phyloP scores from a whole-genome alignment of 2,113 vertebrate species.

The Prinia subflava region DNA sequence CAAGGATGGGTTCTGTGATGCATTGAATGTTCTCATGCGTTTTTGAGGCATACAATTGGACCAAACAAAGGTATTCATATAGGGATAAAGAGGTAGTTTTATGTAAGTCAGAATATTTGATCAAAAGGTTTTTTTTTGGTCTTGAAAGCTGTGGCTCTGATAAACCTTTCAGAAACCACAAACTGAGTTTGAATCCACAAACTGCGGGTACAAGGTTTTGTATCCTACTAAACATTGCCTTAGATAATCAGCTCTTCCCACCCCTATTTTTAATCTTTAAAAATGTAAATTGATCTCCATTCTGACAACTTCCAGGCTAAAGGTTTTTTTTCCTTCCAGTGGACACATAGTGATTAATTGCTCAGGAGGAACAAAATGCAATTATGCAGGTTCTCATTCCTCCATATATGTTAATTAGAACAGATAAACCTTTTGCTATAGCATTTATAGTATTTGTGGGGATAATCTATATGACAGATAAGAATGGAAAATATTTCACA shows the following conservation, averaged over 20 bases:
- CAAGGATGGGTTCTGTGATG: background rate
- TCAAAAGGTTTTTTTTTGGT: background rate
- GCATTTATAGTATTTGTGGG: conserved; percentile 27
- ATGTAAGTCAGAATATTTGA: background rate
- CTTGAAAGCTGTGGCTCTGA: background rate
- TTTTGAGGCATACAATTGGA: background rate
- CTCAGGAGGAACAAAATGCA: conserved; percentile 28
- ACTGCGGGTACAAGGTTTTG: background rate
- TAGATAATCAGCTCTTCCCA: background rate
- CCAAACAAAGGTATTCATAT: background rate
- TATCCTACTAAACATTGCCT: background rate
- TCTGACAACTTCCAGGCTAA: background rate
- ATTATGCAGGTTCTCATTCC: conserved; percentile 14
- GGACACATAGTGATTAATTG: conserved; percentile 9
- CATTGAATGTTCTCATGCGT: background rate
- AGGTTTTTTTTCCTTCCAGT: background rate
- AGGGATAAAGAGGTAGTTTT: background rate
- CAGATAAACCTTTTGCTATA: conserved; percentile 42
- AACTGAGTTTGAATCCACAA: background rate
- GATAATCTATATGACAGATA: conserved; percentile 34
- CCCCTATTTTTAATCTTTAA: background rate
- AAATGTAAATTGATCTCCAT: background rate
- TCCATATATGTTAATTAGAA: conserved; percentile 37
- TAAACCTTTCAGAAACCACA: background rate
- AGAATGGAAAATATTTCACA: conserved; percentile 31